phyloP scores from a whole-genome alignment of 2,888 invertebrate species.

The Lithophane ornitopus region DNA sequence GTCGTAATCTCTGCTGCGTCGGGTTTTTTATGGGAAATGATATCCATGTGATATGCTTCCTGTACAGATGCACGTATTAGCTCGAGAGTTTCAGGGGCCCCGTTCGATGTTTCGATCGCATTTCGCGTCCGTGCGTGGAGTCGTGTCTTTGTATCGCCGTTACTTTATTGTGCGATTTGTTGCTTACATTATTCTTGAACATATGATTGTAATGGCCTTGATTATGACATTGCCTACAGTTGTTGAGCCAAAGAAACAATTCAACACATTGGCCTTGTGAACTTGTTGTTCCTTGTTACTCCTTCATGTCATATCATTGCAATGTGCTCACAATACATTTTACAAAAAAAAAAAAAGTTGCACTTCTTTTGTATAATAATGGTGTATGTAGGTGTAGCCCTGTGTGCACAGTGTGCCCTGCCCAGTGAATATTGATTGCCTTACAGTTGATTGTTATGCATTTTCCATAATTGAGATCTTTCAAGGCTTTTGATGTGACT shows the following conservation, averaged over 20 bases:
- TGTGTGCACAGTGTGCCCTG: conserved; percentile 28
- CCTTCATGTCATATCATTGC: conserved; percentile 57
- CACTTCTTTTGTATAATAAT: conserved; percentile 12
- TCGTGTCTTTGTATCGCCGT: conserved; percentile 56
- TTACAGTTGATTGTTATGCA: conserved; percentile 29
- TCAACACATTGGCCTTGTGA: conserved; percentile 73
- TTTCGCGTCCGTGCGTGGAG: conserved; percentile 58
- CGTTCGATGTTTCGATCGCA: conserved; percentile 58
- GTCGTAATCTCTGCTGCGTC: conserved; percentile 73
- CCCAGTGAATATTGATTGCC: conserved; percentile 51
- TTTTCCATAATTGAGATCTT: conserved; percentile 21
- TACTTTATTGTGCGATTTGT: conserved; percentile 36
- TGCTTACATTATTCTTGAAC: conserved; percentile 54
- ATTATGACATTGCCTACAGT: conserved; percentile 81
- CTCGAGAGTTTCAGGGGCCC: conserved; percentile 59
- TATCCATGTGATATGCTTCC: conserved; percentile 79
- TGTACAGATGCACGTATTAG: conserved; percentile 73
- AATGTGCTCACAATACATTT: conserved; percentile 39
- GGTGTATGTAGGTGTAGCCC: conserved; percentile 7
- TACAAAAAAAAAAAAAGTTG: conserved; percentile 44
- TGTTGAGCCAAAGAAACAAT: conserved; percentile 67
- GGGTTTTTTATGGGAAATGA: conserved; percentile 71
- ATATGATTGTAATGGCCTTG: conserved; percentile 85
- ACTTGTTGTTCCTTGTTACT: conserved; percentile 66
- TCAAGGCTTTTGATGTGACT: conserved; percentile 17